phyloP scores from a whole-genome alignment of 2,888 invertebrate genomes.

The Strigamia maritima region DNA sequence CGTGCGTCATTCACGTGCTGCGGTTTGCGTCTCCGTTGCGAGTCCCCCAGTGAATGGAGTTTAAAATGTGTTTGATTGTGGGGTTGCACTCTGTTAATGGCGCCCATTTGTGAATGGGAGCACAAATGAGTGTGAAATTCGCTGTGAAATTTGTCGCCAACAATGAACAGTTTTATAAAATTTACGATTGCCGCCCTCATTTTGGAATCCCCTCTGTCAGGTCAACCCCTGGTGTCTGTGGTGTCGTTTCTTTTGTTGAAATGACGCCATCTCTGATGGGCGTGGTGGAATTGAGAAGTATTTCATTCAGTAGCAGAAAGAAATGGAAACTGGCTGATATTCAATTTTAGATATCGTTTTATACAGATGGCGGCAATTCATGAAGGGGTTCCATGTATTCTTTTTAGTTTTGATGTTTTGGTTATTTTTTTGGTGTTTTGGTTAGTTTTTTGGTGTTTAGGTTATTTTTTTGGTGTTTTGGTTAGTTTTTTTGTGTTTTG shows the following conservation, averaged over 20 bases:
- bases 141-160: constrained; percentile 4
- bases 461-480: too few relatives aligned
- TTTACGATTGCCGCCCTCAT: neutral
- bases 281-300: constrained; percentile 4
- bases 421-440: too few relatives aligned
- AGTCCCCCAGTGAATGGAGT: neutral
- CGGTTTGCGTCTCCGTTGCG: neutral
- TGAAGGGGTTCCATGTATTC: too few relatives aligned
- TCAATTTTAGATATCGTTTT: neutral
- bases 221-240: constrained; percentile 4
- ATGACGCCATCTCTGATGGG: neutral
- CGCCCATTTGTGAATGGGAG: constrained; percentile 2
- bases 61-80: constrained; percentile 4
- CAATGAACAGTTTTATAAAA: neutral
- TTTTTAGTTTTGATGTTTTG: too few relatives aligned
- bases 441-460: too few relatives aligned
- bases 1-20: neutral
- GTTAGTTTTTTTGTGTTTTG: too few relatives aligned
- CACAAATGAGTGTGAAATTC: constrained; percentile 4
- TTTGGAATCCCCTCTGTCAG: neutral
- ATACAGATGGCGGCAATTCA: neutral
- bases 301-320: neutral
- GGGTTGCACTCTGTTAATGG: constrained; percentile 4
- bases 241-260: neutral
- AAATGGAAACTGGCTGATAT: constrained; percentile 4